Evolutionary conservation across 2,113 vertebrate species (phyloP).

Genomic region (Paramormyrops kingsleyae): DNA sequence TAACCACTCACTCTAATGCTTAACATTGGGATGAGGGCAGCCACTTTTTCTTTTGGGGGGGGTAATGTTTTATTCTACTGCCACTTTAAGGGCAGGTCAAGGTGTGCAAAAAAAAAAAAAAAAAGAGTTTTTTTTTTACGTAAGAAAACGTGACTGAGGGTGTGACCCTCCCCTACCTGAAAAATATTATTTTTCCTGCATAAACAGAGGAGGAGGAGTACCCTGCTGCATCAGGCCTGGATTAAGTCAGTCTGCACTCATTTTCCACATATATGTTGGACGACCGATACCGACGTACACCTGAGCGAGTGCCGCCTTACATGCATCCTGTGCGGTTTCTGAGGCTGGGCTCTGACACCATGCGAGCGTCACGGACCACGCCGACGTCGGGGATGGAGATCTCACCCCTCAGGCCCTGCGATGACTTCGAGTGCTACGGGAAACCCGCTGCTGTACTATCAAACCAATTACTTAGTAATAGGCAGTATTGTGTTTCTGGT

Average conservation of each 20-base stretch:
- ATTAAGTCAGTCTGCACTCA: not conserved
- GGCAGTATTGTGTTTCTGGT: constrained; percentile 68
- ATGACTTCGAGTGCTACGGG: constrained; percentile 81
- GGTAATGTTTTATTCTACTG: not conserved
- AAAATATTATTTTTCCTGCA: not conserved
- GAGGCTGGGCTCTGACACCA: not conserved
- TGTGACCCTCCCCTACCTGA: not conserved
- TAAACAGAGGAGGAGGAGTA: not conserved
- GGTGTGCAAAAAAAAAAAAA: not conserved
- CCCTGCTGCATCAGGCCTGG: not conserved
- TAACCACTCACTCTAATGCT: too few relatives aligned
- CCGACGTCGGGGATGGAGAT: constrained; percentile 68
- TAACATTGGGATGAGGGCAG: too few relatives aligned
- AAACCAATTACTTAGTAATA: constrained; percentile 82
- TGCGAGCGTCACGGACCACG: not conserved
- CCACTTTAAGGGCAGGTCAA: not conserved
- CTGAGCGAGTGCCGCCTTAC: not conserved
- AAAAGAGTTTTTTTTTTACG: too few relatives aligned
- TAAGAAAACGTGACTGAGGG: not conserved
- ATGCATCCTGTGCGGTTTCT: not conserved
- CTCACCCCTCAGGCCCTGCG: constrained; percentile 74
- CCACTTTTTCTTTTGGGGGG: too few relatives aligned
- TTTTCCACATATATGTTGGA: not conserved
- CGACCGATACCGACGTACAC: not conserved
- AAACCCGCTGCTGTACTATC: constrained; percentile 87